Base-by-base conservation (phyloP, 2,797 vertebrate genomes). In the Danio kyathit region DNA sequence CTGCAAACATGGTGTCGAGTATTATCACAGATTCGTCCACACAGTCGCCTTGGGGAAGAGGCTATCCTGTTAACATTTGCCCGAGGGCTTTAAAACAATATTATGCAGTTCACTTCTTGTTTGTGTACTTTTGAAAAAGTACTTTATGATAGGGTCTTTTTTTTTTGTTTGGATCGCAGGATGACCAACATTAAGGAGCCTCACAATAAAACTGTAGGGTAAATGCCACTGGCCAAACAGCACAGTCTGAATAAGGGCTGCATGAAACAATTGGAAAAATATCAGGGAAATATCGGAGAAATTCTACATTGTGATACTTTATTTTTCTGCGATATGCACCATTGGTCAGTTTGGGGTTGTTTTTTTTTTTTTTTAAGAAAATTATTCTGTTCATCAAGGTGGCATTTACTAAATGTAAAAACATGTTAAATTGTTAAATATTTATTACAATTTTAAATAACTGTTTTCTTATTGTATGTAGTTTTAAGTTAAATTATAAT, bases 1-100 rank as follows among this genome's bases (percentile, higher is more conserved):
- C 84, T 86, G 75, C 74, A 88, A 87, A 88, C 82, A 85, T 74
- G 67, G 82, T 81, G 64, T 78, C 40, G 74, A 76, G 54, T 84
- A 84, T 80, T 82, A 83, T 81, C 76, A 59, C 76, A 69, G 72
- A 85, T 75, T 79, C 79, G 52, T 80, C 83, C 76, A 46, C 64
- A 71, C 57, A 56, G 57, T 81, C n/a, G 49, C 80, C 78, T 65
- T 38, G 63, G 73, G 83, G 79, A 83, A 69, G 77, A 66, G 29
- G 59, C 57, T 54, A 63, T 66, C 16, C 52, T 74, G 44, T 54
- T 44, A 76, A 70, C 51, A n/a, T 70, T 81, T 82, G 79, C 65
- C 44, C 38, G 2, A 48, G 54, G 63, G 54, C 17, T 64, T 29
- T 41, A 73, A 67, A 51, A 81, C 46, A 77, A 80, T 65, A 46